Evolutionary conservation across 2,888 invertebrate species (phyloP).

Genomic region (Drosophila borealis): DNA sequence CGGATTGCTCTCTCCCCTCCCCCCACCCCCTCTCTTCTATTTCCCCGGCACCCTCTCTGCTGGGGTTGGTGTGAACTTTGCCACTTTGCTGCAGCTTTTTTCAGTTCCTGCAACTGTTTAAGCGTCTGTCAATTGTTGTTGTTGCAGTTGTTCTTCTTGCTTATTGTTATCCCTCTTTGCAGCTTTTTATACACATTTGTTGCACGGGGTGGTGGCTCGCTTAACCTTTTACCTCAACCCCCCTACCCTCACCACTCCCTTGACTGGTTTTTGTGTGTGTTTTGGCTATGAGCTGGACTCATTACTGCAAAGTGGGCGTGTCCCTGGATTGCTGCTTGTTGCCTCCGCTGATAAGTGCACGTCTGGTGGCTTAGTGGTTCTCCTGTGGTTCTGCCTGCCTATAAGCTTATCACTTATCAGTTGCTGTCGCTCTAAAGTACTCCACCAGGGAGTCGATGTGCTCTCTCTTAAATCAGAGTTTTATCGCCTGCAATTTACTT

Average conservation of each 20-base stretch:
- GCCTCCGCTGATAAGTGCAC: conserved; percentile 69
- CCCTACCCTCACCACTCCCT: neutral
- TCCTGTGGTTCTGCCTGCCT: conserved; percentile 22
- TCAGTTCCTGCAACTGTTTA: conserved; percentile 52
- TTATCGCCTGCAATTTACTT: conserved; percentile 51
- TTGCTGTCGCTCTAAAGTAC: conserved; percentile 23
- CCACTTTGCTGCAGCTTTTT: conserved; percentile 79
- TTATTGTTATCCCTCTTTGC: conserved; percentile 45
- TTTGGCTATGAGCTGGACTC: conserved; percentile 21
- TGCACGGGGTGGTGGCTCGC: conserved; percentile 42
- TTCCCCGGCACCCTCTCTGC: neutral
- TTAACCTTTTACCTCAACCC: conserved; percentile 27
- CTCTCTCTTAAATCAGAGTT: conserved; percentile 17
- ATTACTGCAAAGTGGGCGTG: conserved; percentile 42
- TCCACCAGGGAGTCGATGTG: neutral
- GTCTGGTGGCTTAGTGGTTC: conserved; percentile 54
- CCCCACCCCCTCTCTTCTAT: neutral
- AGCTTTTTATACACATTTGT: conserved; percentile 40
- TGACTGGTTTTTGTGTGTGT: conserved; percentile 8
- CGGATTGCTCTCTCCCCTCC: conserved; percentile 1
- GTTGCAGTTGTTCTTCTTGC: conserved; percentile 24
- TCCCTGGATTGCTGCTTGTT: conserved; percentile 44
- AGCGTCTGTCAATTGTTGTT: conserved; percentile 46
- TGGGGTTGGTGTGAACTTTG: conserved; percentile 83
- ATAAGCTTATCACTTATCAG: conserved; percentile 53